Evolutionary conservation across 2,797 vertebrate genomes (phyloP), one percentile per base, ranked within the genome.

Genomic region (Coluber constrictor): DNA sequence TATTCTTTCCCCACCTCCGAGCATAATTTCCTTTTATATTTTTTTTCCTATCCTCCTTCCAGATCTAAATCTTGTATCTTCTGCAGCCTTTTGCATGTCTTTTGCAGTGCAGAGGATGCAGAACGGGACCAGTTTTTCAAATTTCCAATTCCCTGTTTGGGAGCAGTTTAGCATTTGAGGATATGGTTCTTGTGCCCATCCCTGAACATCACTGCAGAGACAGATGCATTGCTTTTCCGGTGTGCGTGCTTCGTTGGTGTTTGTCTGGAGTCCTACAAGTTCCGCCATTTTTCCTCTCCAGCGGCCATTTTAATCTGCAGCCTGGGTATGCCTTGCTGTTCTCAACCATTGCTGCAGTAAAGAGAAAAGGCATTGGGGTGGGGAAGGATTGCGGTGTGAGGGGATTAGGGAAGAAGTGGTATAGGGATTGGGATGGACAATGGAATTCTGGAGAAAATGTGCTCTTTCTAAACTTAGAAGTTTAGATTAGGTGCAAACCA

Each of bases 221-320:
- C 90, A 51, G 47, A 5, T 10, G 4, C 10, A 4, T 12, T 16
- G 32, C 29, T 25, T 66, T 3, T 37, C 87, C 4, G 2, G 55
- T 32, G 12, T 66, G 27, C 3, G 2, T 5, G 29, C 3, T 51
- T 37, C 13, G 0, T 47, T 27, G 59, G 23, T 29, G 60, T 60
- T 87, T 51, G 23, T 55, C 20, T 13, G 12, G 11, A 74, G n/a
- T 51, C 29, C 6, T 3, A 18, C 15, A 2, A 11, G 11, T 51
- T 11, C 90, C 51, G 32, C 92, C 88, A 92, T 90, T n/a, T 88
- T 93, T 57, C 16, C 43, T 57, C 56, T 59, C 1, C 1, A 1
- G 70, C 87, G 47, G 92, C 92, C 92, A 93, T 93, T 93, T 93
- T 93, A 60, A 88, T 51, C 37, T 8, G 10, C 63, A n/a, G 23